phyloP scores from a whole-genome alignment of 1,140 invertebrate species.

The Conus ventricosus region DNA sequence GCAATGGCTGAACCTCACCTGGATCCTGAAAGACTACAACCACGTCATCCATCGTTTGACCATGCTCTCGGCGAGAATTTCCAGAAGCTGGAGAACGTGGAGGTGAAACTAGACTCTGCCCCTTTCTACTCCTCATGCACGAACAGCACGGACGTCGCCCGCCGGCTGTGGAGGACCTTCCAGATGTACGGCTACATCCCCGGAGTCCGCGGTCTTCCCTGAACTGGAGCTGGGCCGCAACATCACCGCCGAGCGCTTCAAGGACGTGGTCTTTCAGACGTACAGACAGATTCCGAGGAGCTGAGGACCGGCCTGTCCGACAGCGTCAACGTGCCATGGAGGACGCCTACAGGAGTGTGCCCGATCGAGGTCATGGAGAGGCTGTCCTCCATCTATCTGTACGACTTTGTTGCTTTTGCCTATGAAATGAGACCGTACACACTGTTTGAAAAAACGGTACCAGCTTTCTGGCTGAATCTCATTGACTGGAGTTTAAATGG shows the following conservation, averaged over 20 bases:
- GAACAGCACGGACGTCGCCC: not conserved
- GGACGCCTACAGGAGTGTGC: constrained; percentile 25
- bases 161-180: constrained; percentile 31
- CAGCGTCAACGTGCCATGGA: constrained; percentile 14
- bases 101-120: not conserved
- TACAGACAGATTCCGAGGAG: not conserved
- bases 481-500: too few species aligned
- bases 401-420: constrained; percentile 35
- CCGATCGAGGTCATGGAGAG: constrained; percentile 23
- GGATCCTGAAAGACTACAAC: not conserved
- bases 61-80: constrained; percentile 14
- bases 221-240: not conserved
- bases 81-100: constrained; percentile 5
- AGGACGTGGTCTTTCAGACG: not conserved
- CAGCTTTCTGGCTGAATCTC: too few species aligned
- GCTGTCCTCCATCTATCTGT: constrained; percentile 9
- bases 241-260: not conserved
- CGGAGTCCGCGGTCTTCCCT: not conserved
- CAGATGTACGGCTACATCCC: constrained; percentile 41
- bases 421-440: constrained; percentile 10
- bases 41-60: constrained; percentile 21
- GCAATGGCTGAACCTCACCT: not conserved
- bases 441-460: too few species aligned
- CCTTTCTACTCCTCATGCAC: constrained; percentile 16
- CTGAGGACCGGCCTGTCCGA: not conserved